phyloP scores from a whole-genome alignment of 2,797 vertebrate genomes.

The Okamejei kenojei region DNA sequence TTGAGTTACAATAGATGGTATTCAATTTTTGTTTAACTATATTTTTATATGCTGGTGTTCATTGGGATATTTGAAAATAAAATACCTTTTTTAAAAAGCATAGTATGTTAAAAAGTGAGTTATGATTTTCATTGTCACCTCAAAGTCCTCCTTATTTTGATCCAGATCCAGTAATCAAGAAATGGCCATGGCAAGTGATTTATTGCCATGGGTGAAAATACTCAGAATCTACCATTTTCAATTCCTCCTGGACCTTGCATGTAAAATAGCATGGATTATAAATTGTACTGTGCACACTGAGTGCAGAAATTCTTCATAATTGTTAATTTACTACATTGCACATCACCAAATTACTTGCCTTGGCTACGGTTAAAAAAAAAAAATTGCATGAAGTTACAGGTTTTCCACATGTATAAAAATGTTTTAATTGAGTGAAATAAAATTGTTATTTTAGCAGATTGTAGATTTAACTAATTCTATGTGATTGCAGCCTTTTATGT shows the following conservation, averaged over 20 bases:
- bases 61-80: neutral
- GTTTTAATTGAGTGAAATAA: neutral
- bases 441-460: neutral
- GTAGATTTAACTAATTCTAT: constrained; percentile 30
- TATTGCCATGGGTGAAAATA: neutral
- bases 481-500: constrained; percentile 90
- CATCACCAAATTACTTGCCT: constrained; percentile 5
- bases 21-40: neutral
- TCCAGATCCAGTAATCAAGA: neutral
- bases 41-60: neutral
- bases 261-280: neutral
- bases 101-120: neutral
- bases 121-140: neutral
- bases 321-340: too few species aligned
- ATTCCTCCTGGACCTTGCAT: neutral
- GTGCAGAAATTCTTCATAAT: neutral
- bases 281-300: neutral
- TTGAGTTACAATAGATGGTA: neutral
- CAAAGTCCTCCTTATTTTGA: neutral
- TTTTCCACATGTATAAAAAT: constrained; percentile 7
- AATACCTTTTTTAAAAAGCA: neutral
- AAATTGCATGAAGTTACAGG: neutral
- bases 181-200: neutral
- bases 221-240: neutral
- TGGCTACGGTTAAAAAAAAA: neutral